Conservation (phyloP, 2,797 vertebrate species). For the Momotus momota region DNA sequence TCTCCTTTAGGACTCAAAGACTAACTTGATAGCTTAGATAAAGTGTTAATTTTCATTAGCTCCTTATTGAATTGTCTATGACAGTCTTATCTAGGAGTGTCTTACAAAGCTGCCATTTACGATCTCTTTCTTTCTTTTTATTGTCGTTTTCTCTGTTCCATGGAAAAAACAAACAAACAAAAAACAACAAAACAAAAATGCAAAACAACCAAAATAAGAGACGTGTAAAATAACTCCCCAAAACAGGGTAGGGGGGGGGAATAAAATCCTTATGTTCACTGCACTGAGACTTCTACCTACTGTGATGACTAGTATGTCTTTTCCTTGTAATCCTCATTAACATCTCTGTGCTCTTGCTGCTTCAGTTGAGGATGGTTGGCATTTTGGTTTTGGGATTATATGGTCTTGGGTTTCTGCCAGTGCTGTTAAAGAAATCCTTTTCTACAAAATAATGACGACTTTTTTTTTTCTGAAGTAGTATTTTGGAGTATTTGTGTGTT, state of each 20-base stretch:
- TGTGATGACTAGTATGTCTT: background rate
- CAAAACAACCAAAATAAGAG: background rate
- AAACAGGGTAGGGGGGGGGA: accelerated
- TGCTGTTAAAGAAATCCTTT: background rate
- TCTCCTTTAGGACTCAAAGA: background rate
- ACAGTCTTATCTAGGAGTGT: background rate
- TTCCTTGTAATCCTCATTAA: background rate
- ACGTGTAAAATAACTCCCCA: background rate
- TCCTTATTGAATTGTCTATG: background rate
- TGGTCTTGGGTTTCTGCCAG: background rate
- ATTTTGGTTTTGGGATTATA: background rate
- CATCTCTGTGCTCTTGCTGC: background rate
- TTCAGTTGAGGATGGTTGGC: background rate
- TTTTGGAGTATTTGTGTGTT: background rate
- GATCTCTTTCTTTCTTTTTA: background rate
- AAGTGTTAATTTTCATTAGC: background rate
- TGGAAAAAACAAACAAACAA: background rate
- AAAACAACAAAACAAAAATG: no score
- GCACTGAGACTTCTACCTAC: background rate
- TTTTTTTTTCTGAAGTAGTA: background rate
- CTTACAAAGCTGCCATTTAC: background rate
- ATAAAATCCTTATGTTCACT: background rate
- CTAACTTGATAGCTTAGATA: background rate
- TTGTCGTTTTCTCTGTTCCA: background rate
- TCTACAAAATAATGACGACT: background rate